Conservation (phyloP, 2,797 vertebrate genomes). For the Ammospiza maritima region DNA sequence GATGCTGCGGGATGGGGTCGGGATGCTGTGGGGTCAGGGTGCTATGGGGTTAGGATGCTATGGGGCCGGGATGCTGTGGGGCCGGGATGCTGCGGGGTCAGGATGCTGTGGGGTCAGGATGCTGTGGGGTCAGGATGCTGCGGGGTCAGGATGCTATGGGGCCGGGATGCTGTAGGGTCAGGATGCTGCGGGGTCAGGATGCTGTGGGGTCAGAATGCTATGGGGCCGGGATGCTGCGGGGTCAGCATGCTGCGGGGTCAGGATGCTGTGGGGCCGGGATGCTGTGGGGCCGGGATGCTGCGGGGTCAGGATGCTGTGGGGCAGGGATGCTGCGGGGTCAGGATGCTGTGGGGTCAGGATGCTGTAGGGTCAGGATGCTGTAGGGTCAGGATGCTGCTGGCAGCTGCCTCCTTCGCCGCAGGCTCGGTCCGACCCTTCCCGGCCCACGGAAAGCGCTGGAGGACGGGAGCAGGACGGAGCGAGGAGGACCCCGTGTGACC, state of each 20-base stretch:
- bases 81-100: fast-evolving
- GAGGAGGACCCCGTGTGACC: slow-evolving; percentile 59
- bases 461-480: not conserved
- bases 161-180: fast-evolving
- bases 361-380: fast-evolving
- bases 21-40: too few relatives aligned
- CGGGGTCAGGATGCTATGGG: fast-evolving
- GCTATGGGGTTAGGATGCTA: fast-evolving
- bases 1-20: too few relatives aligned
- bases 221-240: too few relatives aligned
- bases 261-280: fast-evolving
- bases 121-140: not conserved
- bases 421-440: not conserved
- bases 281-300: fast-evolving
- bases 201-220: fast-evolving
- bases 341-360: fast-evolving
- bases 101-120: fast-evolving
- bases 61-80: fast-evolving
- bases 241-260: fast-evolving
- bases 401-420: not conserved
- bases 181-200: fast-evolving
- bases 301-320: fast-evolving
- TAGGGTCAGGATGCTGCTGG: not conserved
- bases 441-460: fast-evolving
- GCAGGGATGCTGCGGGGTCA: fast-evolving